Percentiles rank a stretch among this genome's conserved stretches.
phyloP scores from a whole-genome alignment of 2,113 vertebrate genomes.

The Diadophis punctatus region DNA sequence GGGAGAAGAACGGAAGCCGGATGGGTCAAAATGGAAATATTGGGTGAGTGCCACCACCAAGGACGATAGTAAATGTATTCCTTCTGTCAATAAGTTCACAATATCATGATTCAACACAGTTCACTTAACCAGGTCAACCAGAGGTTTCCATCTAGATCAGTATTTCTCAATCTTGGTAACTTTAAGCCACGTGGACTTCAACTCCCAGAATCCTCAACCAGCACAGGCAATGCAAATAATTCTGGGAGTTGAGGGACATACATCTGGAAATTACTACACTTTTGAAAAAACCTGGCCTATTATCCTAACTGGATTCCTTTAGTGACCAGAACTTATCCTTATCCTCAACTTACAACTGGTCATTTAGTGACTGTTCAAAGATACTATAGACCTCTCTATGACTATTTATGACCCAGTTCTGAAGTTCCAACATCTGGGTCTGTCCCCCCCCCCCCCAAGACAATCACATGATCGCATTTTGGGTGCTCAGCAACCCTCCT shows the following conservation, averaged over 20 bases:
- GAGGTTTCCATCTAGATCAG: not conserved
- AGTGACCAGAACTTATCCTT: not conserved
- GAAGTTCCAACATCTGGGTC: no score
- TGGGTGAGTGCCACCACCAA: slow-evolving; percentile 78
- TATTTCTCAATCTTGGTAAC: not conserved
- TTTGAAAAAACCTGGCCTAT: not conserved
- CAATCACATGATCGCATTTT: no score
- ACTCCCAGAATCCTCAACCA: not conserved
- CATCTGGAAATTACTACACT: not conserved
- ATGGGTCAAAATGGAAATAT: slow-evolving; percentile 80
- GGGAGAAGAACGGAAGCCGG: slow-evolving; percentile 82
- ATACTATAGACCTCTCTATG: not conserved
- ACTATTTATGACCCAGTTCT: no score
- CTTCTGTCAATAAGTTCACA: not conserved
- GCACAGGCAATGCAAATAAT: not conserved
- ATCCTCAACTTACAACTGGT: not conserved
- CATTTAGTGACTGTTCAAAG: not conserved
- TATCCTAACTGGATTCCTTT: not conserved
- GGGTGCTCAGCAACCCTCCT: no score
- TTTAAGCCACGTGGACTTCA: not conserved
- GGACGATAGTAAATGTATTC: not conserved
- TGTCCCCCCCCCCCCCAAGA: no score
- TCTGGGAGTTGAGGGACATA: not conserved
- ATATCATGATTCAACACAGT: not conserved
- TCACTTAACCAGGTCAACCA: not conserved